Conservation (phyloP, 2,888 invertebrate genomes). For the Anthrax anthrax region DNA sequence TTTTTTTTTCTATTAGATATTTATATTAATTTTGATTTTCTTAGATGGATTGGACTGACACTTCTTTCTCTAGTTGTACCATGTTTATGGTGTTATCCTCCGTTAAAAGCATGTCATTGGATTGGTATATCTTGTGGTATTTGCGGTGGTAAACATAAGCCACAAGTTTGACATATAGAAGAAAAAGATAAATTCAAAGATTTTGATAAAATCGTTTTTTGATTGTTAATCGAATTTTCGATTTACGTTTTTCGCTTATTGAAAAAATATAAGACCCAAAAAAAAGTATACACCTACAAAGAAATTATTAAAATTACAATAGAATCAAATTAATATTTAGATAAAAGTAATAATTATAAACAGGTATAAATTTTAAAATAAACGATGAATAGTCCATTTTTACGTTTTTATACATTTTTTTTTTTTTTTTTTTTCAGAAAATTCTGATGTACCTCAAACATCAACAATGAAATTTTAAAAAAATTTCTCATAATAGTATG, state of each 20-base stretch:
- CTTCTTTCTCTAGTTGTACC: slow-evolving; percentile 78
- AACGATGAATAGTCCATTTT: too few species aligned
- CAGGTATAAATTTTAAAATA: too few species aligned
- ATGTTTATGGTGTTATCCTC: slow-evolving; percentile 88
- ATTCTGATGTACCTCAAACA: too few species aligned
- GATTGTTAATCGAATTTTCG: slow-evolving; percentile 1
- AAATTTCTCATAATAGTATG: too few species aligned
- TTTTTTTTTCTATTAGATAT: neutral
- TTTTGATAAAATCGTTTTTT: slow-evolving; percentile 13
- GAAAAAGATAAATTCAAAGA: slow-evolving; percentile 18
- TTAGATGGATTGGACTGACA: slow-evolving; percentile 68
- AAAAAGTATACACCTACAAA: too few species aligned
- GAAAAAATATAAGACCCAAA: too few species aligned
- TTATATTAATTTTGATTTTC: slow-evolving; percentile 8
- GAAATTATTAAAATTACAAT: too few species aligned
- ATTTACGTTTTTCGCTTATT: slow-evolving; percentile 7
- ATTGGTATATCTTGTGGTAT: slow-evolving; percentile 66
- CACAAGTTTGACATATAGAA: slow-evolving; percentile 37
- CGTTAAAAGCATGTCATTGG: slow-evolving; percentile 69
- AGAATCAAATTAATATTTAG: too few species aligned
- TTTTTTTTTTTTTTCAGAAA: too few species aligned
- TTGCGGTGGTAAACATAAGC: slow-evolving; percentile 70
- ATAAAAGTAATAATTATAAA: too few species aligned
- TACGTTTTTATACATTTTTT: too few species aligned
- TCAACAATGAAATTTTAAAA: too few species aligned